A percentile compares a stretch with the other conserved stretches of the same genome.
These are phyloP conservation scores for Masticophis lateralis DNA, from an alignment of 2,797 vertebrate species.

Conservation along the genomic window DNA sequence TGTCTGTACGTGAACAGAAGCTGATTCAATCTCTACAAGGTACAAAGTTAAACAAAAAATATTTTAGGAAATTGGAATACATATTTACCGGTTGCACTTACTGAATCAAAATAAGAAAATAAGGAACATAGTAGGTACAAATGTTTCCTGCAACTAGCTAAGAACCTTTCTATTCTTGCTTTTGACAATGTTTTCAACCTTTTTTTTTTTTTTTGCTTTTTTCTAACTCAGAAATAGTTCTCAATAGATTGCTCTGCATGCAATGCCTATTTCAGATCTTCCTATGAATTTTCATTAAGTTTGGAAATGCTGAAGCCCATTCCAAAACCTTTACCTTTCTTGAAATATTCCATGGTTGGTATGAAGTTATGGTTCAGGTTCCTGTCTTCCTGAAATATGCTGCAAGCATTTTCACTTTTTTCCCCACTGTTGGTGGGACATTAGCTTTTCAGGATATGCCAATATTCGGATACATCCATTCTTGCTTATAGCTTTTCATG, in stretches of 20 bases:
- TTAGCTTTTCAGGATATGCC: neutral
- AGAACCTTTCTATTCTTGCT: neutral
- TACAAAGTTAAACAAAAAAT: neutral
- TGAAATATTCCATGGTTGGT: neutral
- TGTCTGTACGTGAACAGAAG: neutral
- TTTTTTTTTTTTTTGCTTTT: neutral
- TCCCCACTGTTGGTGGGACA: neutral
- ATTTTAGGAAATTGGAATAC: neutral
- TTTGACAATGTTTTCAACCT: neutral
- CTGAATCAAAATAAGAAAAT: neutral
- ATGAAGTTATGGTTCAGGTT: neutral
- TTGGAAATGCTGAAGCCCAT: neutral
- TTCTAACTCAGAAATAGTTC: neutral
- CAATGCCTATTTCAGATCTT: neutral
- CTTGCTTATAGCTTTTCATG: neutral
- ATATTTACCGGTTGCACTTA: neutral
- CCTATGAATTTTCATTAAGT: neutral
- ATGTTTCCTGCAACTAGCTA: neutral
- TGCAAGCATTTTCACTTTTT: neutral
- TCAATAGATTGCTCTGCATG: neutral
- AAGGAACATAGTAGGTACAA: neutral
- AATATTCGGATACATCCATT: neutral
- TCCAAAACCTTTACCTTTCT: neutral
- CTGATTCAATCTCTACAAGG: neutral
- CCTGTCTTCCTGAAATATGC: neutral